Base-by-base conservation (phyloP, 2,888 invertebrate genomes). In the Acanthosepion lycidas region DNA sequence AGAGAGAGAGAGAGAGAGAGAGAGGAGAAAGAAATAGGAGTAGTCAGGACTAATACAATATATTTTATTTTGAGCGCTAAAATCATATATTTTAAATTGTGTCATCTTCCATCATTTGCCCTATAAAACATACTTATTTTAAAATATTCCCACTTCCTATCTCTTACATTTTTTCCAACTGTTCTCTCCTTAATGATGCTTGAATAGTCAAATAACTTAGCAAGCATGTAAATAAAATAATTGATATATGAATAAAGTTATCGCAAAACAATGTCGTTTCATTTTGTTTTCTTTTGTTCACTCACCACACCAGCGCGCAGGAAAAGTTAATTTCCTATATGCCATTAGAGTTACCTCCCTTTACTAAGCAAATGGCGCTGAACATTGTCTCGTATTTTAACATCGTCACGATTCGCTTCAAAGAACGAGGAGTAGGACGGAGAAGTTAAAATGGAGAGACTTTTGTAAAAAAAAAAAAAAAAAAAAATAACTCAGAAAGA, bases 321-420 rank as follows among this genome's bases (percentile, higher is more conserved):
- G 78, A 78, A 78, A 78, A 78, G 78, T 78, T 78, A 78, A 78
- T 78, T 78, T 78, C 78, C 78, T 78, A 78, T 78, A 78, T n/a
- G 78, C 78, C 78, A n/a, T n/a, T 78, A 78, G 78, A 78, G 78
- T 78, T 78, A 78, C 78, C 78, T 78, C 78, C 78, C 78, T 78
- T 78, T 78, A 78, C 78, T 8, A 78, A 78, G 78, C 78, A 78
- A 78, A 78, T 78, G 78, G 78, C 78, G 78, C 78, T 78, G 28
- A n/a, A 78, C 28, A 15, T 78, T 78, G 78, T 28, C n/a, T 12
- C n/a, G 28, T 78, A 78, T 78, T 28, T 64, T 78, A 78, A 78
- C 78, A 78, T n/a, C 28, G n/a, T 28, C 78, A 28, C 78, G 78
- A n/a, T n/a, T 78, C 78, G 78, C 78, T n/a, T 78, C 78, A 78